Evolutionary conservation across 2,888 invertebrate species (phyloP).

Genomic region (Rhamnusium bicolor): DNA sequence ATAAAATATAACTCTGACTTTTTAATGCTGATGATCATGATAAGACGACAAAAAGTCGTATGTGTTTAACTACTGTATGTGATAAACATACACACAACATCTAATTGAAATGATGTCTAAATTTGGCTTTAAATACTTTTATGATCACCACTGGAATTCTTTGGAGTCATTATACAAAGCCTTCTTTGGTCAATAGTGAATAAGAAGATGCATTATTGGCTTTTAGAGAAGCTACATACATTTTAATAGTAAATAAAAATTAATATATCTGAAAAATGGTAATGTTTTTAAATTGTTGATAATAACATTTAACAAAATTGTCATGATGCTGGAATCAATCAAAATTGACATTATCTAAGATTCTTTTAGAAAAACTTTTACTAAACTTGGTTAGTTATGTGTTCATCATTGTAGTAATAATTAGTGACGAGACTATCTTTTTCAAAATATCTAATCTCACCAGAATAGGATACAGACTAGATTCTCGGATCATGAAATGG

Average conservation of each 20-base stretch:
- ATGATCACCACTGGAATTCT: conserved; percentile 34
- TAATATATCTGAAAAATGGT: conserved; percentile 26
- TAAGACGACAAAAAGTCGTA: conserved; percentile 27
- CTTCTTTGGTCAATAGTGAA: conserved; percentile 40
- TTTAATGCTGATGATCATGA: conserved; percentile 15
- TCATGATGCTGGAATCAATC: background rate
- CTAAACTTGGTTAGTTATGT: no score
- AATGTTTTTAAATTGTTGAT: background rate
- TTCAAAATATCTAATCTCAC: no score
- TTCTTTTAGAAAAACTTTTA: no score
- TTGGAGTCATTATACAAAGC: conserved; percentile 29
- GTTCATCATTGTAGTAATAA: no score
- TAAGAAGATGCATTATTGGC: conserved; percentile 30
- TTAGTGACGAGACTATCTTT: no score
- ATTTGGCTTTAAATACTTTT: conserved; percentile 41
- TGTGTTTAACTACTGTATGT: conserved; percentile 37
- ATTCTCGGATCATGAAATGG: no score
- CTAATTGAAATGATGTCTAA: conserved; percentile 43
- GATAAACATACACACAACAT: conserved; percentile 41
- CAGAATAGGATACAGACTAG: no score
- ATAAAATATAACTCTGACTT: conserved; percentile 8
- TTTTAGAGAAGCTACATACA: conserved; percentile 27
- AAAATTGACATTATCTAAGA: no score
- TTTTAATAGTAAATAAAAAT: conserved; percentile 30
- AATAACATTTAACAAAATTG: background rate